Conservation (phyloP, 2,113 vertebrate genomes). For the Clarias macrocephalus region DNA sequence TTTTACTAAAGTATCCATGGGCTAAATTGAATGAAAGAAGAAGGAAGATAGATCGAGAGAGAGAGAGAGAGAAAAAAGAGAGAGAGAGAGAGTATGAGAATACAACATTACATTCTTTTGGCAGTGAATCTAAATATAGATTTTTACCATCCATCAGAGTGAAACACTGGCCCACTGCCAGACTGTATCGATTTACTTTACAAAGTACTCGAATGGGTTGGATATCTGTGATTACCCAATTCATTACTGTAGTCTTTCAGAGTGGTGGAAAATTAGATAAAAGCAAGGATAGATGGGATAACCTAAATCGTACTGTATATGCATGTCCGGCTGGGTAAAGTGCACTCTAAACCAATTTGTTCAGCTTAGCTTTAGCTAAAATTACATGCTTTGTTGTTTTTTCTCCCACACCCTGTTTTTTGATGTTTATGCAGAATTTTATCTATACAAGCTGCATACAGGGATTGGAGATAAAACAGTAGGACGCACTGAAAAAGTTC, state of each 20-base stretch:
- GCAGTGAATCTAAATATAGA: conserved; percentile 65
- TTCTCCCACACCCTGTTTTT: too few relatives aligned
- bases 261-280: conserved; percentile 72
- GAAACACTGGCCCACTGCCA: conserved; percentile 68
- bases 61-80: not conserved
- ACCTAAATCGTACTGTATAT: conserved; percentile 40
- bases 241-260: conserved; percentile 72
- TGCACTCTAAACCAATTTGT: conserved; percentile 51
- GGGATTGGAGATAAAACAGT: not conserved
- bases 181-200: conserved; percentile 75
- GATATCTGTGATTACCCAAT: conserved; percentile 79
- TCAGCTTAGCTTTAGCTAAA: conserved; percentile 9
- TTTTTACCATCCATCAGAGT: conserved; percentile 72
- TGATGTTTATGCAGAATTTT: not conserved
- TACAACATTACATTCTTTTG: conserved; percentile 52
- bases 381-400: not conserved
- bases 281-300: conserved; percentile 55
- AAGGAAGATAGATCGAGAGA: not conserved
- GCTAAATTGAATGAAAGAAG: not conserved
- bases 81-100: not conserved
- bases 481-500: not conserved
- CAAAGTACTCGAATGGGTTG: conserved; percentile 72
- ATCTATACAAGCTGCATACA: not conserved
- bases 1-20: conserved; percentile 42
- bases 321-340: conserved; percentile 33